Conservation (phyloP, 1,140 invertebrate genomes). For the Antheraea pernyi region DNA sequence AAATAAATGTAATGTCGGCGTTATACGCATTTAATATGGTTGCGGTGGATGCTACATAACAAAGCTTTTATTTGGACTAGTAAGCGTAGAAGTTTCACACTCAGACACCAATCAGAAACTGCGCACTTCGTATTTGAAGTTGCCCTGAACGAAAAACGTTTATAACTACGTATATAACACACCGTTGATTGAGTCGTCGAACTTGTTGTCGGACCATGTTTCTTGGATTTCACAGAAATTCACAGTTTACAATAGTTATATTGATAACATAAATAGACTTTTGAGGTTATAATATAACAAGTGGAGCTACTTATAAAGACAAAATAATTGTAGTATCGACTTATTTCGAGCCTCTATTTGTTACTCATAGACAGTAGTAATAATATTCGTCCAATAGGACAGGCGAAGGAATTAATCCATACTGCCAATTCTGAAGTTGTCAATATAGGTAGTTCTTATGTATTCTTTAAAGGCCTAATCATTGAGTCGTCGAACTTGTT, state of each 20-base stretch:
- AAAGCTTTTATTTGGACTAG: constrained; percentile 16
- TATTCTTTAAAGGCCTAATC: too few species aligned
- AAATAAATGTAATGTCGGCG: background rate
- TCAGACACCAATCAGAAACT: constrained; percentile 25
- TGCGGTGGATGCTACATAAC: constrained; percentile 6
- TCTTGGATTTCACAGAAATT: background rate
- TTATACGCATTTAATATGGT: background rate
- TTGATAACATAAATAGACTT: too few species aligned
- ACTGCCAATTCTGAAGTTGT: too few species aligned
- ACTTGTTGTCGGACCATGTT: background rate
- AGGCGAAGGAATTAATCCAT: too few species aligned
- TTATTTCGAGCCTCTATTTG: too few species aligned
- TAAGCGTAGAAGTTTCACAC: constrained; percentile 19
- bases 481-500: background rate
- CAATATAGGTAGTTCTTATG: too few species aligned
- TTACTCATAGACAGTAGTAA: too few species aligned
- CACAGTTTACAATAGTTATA: too few species aligned
- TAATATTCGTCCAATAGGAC: too few species aligned
- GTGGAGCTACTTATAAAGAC: too few species aligned
- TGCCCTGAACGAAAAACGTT: constrained; percentile 21
- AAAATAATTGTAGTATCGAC: too few species aligned
- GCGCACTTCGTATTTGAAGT: constrained; percentile 11
- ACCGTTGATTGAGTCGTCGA: background rate
- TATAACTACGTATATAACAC: constrained; percentile 11
- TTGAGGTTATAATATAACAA: too few species aligned